A percentile compares a stretch with the other conserved stretches of the same genome.
These are phyloP conservation scores for Geotrypetes seraphini DNA, from an alignment of 2,797 vertebrate genomes.

Conservation along the genomic window DNA sequence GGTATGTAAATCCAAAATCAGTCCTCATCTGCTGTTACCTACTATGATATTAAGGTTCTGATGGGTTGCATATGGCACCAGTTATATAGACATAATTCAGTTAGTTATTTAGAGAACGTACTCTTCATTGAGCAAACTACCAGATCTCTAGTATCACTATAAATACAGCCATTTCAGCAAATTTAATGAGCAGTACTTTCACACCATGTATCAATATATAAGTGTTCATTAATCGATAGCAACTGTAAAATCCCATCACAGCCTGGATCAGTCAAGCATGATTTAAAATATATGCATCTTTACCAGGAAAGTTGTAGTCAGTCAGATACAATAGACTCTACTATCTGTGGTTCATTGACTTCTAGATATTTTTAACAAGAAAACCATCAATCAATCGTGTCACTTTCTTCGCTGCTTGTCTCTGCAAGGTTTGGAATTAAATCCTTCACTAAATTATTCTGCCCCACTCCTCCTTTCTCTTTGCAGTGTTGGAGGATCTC, in stretches of 20 bases:
- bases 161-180: conserved; percentile 5
- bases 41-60: too few relatives aligned
- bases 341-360: conserved; percentile 4
- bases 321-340: conserved; percentile 10
- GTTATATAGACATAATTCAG: too few relatives aligned
- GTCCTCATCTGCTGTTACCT: too few relatives aligned
- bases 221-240: neutral
- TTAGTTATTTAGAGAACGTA: too few relatives aligned
- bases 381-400: conserved; percentile 15
- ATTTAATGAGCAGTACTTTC: neutral
- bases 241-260: neutral
- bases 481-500: conserved; percentile 40
- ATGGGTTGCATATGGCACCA: too few relatives aligned
- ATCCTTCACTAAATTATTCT: neutral
- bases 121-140: too few relatives aligned
- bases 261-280: neutral
- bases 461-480: neutral
- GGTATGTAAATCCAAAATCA: too few relatives aligned
- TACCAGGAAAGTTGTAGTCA: conserved; percentile 8
- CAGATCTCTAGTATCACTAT: too few relatives aligned
- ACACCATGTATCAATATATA: neutral
- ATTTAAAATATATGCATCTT: conserved; percentile 11
- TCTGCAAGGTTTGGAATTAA: conserved; percentile 1
- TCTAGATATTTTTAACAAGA: conserved; percentile 19
- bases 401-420: conserved; percentile 1